Conservation (phyloP, 2,888 invertebrate species). For the Dynastes grantii region DNA sequence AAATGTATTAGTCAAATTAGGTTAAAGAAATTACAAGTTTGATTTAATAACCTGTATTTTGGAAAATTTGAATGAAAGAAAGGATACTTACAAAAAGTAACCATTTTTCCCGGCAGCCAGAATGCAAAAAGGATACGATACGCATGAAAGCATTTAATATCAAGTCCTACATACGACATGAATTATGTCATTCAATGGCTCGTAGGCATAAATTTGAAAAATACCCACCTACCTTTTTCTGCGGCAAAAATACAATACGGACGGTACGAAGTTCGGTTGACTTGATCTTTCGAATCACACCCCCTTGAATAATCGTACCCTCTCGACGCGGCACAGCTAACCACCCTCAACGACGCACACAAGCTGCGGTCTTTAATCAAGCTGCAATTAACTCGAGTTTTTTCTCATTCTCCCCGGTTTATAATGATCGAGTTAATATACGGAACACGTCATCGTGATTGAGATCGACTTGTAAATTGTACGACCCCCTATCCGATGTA, state of each 20-base stretch:
- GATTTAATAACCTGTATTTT: too few relatives aligned
- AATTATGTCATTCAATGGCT: background rate
- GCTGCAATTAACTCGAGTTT: slow-evolving; percentile 69
- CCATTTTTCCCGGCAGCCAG: background rate
- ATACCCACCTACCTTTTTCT: background rate
- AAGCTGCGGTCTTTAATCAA: slow-evolving; percentile 69
- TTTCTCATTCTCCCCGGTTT: slow-evolving; percentile 56
- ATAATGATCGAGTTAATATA: slow-evolving; percentile 67
- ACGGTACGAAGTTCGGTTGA: slow-evolving; percentile 27
- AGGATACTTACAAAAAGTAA: background rate
- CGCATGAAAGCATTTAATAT: background rate
- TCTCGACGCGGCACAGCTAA: slow-evolving; percentile 53
- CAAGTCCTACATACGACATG: background rate
- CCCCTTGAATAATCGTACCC: slow-evolving; percentile 60
- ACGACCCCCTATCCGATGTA: slow-evolving; percentile 49
- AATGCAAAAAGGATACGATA: background rate
- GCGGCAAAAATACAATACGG: slow-evolving; percentile 16
- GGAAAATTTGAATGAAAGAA: too few relatives aligned
- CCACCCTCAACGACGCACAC: slow-evolving; percentile 59
- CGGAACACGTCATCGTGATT: slow-evolving; percentile 62
- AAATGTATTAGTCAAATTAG: too few relatives aligned
- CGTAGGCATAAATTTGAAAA: background rate
- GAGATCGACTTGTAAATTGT: slow-evolving; percentile 59
- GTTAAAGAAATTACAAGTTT: too few relatives aligned
- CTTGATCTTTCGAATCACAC: slow-evolving; percentile 43